Conservation (phyloP, 2,888 invertebrate species). For the Clusia tigrina region DNA sequence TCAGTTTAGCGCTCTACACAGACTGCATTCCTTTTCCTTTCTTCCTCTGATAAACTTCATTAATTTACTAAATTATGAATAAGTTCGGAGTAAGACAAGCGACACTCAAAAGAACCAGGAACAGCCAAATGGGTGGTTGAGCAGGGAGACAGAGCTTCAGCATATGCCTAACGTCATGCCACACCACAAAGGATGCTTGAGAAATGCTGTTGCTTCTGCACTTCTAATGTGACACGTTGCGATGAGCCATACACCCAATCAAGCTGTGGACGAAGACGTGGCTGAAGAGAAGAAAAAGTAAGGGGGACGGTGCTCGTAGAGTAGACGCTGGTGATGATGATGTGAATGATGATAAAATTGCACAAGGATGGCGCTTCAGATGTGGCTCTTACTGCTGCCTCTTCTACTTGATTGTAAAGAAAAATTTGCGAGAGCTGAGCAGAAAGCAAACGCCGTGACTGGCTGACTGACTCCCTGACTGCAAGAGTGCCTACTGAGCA, state of each 20-base stretch:
- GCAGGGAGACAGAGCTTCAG: no score
- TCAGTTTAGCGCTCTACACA: no score
- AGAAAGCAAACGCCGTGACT: not conserved
- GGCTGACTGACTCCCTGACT: not conserved
- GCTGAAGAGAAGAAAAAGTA: no score
- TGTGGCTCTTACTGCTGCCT: no score
- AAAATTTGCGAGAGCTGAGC: not conserved
- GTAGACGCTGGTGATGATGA: not conserved
- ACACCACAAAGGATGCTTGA: no score
- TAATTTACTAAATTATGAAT: conserved; percentile 19
- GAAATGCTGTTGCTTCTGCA: not conserved
- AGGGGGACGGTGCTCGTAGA: not conserved
- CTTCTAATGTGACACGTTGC: not conserved
- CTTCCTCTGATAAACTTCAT: conserved; percentile 17
- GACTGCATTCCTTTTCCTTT: not conserved
- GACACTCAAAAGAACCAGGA: no score
- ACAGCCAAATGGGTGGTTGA: no score
- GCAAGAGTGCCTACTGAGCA: not conserved
- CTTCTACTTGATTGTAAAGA: not conserved
- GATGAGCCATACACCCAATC: no score
- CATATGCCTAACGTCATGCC: no score
- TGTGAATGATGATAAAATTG: not conserved
- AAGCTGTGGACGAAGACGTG: no score
- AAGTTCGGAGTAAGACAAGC: not conserved
- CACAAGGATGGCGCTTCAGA: not conserved